Percentiles rank a stretch among this genome's conserved stretches.
Evolutionary conservation across 2,888 invertebrate species (phyloP).

Genomic region (Melanotus villosus): DNA sequence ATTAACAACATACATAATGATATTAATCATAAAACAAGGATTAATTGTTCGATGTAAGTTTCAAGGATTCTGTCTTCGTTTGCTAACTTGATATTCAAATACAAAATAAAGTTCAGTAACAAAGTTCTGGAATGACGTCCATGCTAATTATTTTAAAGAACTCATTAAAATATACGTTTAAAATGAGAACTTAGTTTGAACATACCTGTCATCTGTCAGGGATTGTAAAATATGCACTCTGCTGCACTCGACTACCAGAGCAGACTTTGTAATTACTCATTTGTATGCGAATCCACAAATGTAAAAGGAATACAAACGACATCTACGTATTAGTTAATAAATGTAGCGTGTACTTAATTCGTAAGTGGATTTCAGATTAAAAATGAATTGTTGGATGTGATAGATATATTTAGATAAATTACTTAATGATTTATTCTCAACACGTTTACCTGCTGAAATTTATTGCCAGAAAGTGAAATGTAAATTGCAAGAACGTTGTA

Average conservation of each 20-base stretch:
- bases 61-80: too few species aligned
- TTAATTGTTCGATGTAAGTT: too few species aligned
- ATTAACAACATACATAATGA: too few species aligned
- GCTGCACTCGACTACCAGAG: conserved; percentile 25
- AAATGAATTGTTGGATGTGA: conserved; percentile 13
- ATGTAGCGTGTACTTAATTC: conserved; percentile 2
- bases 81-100: too few species aligned
- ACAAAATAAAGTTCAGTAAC: too few species aligned
- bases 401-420: conserved; percentile 13
- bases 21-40: too few species aligned
- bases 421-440: too few species aligned
- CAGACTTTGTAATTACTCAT: conserved; percentile 43
- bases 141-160: background rate
- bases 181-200: conserved; percentile 24
- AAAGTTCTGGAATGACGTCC: too few species aligned
- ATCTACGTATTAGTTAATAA: conserved; percentile 9
- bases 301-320: conserved; percentile 29
- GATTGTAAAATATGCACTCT: conserved; percentile 28
- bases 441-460: too few species aligned
- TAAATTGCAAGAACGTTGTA: too few species aligned
- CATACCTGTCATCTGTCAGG: conserved; percentile 30
- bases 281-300: conserved; percentile 44
- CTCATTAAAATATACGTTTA: conserved; percentile 29
- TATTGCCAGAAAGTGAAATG: too few species aligned
- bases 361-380: conserved; percentile 7